Evolutionary conservation across 2,888 invertebrate species (phyloP).

Genomic region (Hypomecis atomaria): DNA sequence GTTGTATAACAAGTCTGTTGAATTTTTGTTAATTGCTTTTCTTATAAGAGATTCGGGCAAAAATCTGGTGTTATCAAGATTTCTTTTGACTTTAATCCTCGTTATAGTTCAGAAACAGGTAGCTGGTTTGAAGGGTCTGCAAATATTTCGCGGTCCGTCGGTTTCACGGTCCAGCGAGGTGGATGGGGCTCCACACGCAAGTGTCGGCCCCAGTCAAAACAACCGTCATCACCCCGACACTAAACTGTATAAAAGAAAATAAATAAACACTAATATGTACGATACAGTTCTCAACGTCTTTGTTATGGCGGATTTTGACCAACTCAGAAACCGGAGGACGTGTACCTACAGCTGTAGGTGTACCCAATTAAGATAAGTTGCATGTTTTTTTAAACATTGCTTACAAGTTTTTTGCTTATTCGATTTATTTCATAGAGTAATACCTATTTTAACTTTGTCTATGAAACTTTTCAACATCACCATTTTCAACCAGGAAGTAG

Average conservation of each 20-base stretch:
- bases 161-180: slow-evolving; percentile 38
- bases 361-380: too few relatives aligned
- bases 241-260: slow-evolving; percentile 35
- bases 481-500: too few relatives aligned
- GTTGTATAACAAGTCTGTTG: slow-evolving; percentile 19
- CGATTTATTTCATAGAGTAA: too few relatives aligned
- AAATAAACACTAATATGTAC: slow-evolving; percentile 22
- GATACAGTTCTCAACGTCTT: not conserved
- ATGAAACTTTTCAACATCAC: too few relatives aligned
- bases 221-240: slow-evolving; percentile 77
- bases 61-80: slow-evolving; percentile 25
- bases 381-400: too few relatives aligned
- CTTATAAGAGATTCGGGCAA: slow-evolving; percentile 9
- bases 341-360: too few relatives aligned
- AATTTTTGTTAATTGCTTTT: slow-evolving; percentile 29
- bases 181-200: slow-evolving; percentile 58
- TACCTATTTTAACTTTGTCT: too few relatives aligned
- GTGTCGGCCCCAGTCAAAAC: slow-evolving; percentile 79
- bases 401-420: too few relatives aligned
- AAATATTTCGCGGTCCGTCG: slow-evolving; percentile 52
- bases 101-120: slow-evolving; percentile 42
- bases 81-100: slow-evolving; percentile 28
- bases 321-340: too few relatives aligned
- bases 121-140: slow-evolving; percentile 44
- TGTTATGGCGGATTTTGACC: not conserved